These are phyloP conservation scores for Holacanthella duospinosa DNA, from an alignment of 2,888 invertebrate species.

Conservation along the genomic window DNA sequence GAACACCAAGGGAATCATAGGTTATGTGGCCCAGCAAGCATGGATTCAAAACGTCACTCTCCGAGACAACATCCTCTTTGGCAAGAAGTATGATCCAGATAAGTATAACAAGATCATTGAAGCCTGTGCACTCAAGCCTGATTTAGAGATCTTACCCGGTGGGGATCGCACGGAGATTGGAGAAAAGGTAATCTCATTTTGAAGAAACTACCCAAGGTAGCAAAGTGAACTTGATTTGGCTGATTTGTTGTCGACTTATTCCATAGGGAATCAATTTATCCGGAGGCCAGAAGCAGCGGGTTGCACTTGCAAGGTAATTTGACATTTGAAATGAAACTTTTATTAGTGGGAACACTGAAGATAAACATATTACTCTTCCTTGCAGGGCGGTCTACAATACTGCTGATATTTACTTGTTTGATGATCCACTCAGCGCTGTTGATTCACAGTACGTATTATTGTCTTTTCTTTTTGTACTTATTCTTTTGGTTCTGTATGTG, in stretches of 20 bases:
- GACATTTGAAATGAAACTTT: too few relatives aligned
- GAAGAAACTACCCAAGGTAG: too few relatives aligned
- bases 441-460: too few relatives aligned
- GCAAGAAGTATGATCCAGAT: slow-evolving; percentile 57
- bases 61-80: slow-evolving; percentile 60
- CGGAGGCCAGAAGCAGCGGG: slow-evolving; percentile 52
- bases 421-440: slow-evolving; percentile 47
- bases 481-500: too few relatives aligned
- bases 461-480: too few relatives aligned
- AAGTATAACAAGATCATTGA: slow-evolving; percentile 71
- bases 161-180: slow-evolving; percentile 97
- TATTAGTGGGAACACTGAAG: too few relatives aligned
- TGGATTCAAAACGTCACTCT: slow-evolving; percentile 82
- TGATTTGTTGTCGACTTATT: not conserved
- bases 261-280: slow-evolving; percentile 63
- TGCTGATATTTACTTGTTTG: slow-evolving; percentile 47
- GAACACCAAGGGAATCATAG: slow-evolving; percentile 55
- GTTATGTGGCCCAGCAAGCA: slow-evolving; percentile 88
- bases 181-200: slow-evolving; percentile 56
- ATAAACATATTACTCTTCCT: too few relatives aligned
- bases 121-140: slow-evolving; percentile 80
- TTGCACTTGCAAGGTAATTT: slow-evolving; percentile 3
- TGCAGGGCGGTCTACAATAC: slow-evolving; percentile 37
- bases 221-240: too few relatives aligned
- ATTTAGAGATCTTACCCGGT: slow-evolving; percentile 86